Evolutionary conservation across 1,140 invertebrate species (phyloP), one percentile per base, ranked within the genome.

Genomic region (Manduca sexta): DNA sequence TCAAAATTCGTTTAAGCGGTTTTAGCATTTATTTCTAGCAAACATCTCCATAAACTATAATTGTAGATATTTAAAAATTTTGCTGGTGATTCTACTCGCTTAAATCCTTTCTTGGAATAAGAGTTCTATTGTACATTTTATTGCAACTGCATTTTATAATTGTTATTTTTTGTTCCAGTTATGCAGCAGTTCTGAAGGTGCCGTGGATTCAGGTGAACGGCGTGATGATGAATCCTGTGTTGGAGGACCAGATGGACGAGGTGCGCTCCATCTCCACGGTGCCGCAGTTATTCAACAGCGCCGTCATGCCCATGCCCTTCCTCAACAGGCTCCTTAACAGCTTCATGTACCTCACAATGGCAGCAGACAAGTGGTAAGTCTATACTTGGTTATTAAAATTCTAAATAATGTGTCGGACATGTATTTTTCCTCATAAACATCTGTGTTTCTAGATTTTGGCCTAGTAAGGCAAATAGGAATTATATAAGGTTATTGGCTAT

Each of bases 171-270:
- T n/a, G n/a, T n/a, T n/a, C n/a, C n/a, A n/a, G n/a, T n/a, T 69
- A 61, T 29, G 72, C 74, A 31, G 73, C 71, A 1, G 46, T 74
- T 5, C 67, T 64, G 37, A 52, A 69, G 46, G 67, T 49, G 0
- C 76, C 76, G 0, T 80, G 76, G 76, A 71, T 80, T 1, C 13
- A 75, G 1, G 45, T 77, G 0, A 60, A 52, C 16, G 56, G 62
- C 2, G 38, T 64, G 0, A 31, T 52, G 4, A 40, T 69, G 26
- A 62, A 70, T n/a, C 49, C 62, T 0, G 33, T 56, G 16, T 7
- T 72, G 12, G 76, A 80, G 45, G 16, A 34, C 4, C 37, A 67
- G 7, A 47, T 80, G 5, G 74, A 74, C 40, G 55, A 58, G 4
- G 67, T 73, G 0, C 47, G 61, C 3, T 63, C 65, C 1, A 40